A percentile compares a stretch with the other conserved stretches of the same genome.
phyloP scores from a whole-genome alignment of 2,797 vertebrate species.

The Morus bassanus region DNA sequence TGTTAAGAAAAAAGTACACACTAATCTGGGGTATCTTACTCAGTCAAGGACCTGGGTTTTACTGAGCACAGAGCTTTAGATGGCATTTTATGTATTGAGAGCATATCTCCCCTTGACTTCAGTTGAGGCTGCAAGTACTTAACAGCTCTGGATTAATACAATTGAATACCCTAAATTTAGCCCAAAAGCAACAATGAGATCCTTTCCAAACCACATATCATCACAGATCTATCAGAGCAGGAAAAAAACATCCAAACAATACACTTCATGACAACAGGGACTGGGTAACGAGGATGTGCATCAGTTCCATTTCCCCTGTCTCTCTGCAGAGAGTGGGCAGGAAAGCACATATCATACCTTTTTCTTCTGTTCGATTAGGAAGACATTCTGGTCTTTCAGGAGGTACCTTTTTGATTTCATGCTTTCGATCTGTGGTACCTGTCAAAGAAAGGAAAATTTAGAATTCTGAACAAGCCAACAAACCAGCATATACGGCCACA shows the following conservation, averaged over 20 bases:
- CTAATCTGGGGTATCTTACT: background rate
- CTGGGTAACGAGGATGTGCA: background rate
- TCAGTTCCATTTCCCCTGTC: background rate
- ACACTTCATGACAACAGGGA: background rate
- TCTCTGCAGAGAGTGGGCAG: background rate
- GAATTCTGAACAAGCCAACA: background rate
- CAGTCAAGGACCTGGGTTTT: background rate
- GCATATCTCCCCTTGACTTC: background rate
- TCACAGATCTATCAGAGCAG: background rate
- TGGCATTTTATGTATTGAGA: background rate
- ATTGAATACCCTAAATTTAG: background rate
- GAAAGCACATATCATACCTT: constrained; percentile 82
- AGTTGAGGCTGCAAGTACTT: background rate
- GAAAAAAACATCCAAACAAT: background rate
- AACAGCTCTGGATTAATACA: background rate
- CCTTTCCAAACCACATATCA: background rate
- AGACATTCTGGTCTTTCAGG: constrained; percentile 94
- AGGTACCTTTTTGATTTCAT: constrained; percentile 90
- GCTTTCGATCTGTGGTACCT: constrained; percentile 85
- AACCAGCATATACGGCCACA: background rate
- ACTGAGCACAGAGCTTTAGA: background rate
- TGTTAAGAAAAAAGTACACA: background rate
- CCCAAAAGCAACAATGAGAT: background rate
- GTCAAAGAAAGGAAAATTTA: background rate
- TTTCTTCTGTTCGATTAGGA: constrained; percentile 89